Conservation (phyloP, 2,888 invertebrate genomes). For the Agriotes lineatus region DNA sequence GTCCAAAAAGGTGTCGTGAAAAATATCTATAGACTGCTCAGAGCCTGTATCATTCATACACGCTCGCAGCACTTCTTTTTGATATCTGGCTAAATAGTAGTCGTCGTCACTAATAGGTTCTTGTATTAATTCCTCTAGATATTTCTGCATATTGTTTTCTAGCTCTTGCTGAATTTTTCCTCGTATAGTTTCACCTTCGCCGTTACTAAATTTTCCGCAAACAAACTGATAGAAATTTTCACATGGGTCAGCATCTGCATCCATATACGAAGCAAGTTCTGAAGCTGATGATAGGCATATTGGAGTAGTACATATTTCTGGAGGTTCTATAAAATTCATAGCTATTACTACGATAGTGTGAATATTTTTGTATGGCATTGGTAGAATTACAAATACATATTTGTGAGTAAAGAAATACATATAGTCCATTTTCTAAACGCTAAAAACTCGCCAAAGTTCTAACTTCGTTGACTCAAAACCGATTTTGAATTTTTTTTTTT, state of each 20-base stretch:
- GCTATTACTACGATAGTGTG: no score
- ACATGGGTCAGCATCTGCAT: slow-evolving; percentile 77
- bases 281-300: slow-evolving; percentile 66
- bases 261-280: slow-evolving; percentile 76
- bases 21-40: slow-evolving; percentile 34
- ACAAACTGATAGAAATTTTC: slow-evolving; percentile 73
- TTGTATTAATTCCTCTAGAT: slow-evolving; percentile 24
- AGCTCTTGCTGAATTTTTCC: not conserved
- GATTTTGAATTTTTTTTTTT: no score
- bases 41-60: slow-evolving; percentile 51
- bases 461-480: no score
- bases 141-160: slow-evolving; percentile 55
- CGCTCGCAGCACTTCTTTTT: slow-evolving; percentile 46
- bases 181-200: slow-evolving; percentile 55
- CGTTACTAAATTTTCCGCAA: slow-evolving; percentile 74
- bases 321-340: not conserved
- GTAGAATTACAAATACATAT: no score
- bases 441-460: no score
- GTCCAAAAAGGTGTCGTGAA: slow-evolving; percentile 49
- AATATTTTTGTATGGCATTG: not conserved
- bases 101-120: slow-evolving; percentile 28
- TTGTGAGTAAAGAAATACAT: no score
- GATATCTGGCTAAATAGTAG: slow-evolving; percentile 17
- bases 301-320: slow-evolving; percentile 17
- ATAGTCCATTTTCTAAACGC: no score